Evolutionary conservation across 2,797 vertebrate species (phyloP).

Genomic region (Lepilemur ruficaudatus): DNA sequence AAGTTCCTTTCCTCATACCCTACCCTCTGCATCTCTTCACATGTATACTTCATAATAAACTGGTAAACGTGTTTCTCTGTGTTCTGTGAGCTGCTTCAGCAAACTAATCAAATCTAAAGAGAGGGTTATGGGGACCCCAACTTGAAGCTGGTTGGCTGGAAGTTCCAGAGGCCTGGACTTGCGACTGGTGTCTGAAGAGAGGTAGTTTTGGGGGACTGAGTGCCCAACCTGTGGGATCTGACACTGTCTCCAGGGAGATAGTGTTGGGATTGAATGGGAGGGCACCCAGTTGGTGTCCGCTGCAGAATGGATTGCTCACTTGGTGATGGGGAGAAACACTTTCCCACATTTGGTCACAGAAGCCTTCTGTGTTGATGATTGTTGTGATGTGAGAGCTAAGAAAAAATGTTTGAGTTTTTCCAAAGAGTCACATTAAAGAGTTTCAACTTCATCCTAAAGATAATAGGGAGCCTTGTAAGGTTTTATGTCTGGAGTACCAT

Average conservation of each 20-base stretch:
- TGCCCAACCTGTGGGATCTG: background rate
- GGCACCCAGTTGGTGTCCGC: background rate
- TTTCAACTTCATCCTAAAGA: background rate
- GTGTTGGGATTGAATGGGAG: background rate
- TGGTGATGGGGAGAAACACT: background rate
- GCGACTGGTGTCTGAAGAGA: background rate
- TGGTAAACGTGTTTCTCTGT: background rate
- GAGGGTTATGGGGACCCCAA: background rate
- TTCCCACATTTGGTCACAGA: background rate
- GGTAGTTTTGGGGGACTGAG: background rate
- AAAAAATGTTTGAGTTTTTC: background rate
- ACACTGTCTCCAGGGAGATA: background rate
- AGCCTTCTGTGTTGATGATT: background rate
- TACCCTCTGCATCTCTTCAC: background rate
- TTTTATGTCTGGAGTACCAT: background rate
- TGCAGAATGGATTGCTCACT: background rate
- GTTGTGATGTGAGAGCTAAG: background rate
- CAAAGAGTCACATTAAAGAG: background rate
- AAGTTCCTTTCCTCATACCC: background rate
- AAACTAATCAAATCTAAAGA: background rate
- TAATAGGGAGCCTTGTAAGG: background rate
- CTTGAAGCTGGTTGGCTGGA: background rate
- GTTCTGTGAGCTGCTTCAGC: background rate
- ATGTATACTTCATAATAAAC: background rate
- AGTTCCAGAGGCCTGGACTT: background rate